These are phyloP conservation scores for Torymus tubicola DNA, from an alignment of 2,888 invertebrate species.

Conservation along the genomic window DNA sequence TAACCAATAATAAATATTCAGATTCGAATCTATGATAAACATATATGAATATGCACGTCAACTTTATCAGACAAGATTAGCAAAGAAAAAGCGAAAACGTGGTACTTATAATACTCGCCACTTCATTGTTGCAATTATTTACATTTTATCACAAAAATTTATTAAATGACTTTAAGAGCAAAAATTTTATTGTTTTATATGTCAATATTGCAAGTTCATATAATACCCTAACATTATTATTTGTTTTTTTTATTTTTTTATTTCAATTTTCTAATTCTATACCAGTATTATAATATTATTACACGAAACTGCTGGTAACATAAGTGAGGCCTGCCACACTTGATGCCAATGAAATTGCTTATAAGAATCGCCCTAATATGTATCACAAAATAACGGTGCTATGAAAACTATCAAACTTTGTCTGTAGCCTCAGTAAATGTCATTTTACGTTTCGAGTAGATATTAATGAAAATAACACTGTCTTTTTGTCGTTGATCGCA, in stretches of 20 bases:
- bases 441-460: no score
- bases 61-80: slow-evolving; percentile 13
- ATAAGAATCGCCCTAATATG: slow-evolving; percentile 18
- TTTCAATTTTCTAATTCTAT: no score
- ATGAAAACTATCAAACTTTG: not conserved
- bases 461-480: no score
- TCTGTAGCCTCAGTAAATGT: no score
- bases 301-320: not conserved
- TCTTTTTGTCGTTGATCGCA: no score
- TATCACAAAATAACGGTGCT: slow-evolving; percentile 16
- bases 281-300: no score
- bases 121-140: slow-evolving; percentile 16
- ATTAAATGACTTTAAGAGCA: no score
- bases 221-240: no score
- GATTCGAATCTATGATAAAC: slow-evolving; percentile 6
- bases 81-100: slow-evolving; percentile 1
- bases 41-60: slow-evolving; percentile 28
- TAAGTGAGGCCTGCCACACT: slow-evolving; percentile 3
- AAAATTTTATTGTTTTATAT: no score
- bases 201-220: no score
- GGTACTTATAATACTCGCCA: slow-evolving; percentile 33
- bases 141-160: not conserved
- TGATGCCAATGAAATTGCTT: slow-evolving; percentile 16
- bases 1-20: not conserved
- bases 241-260: no score